Evolutionary conservation across 1,140 invertebrate species (phyloP).

Genomic region (Cydia pomonella): DNA sequence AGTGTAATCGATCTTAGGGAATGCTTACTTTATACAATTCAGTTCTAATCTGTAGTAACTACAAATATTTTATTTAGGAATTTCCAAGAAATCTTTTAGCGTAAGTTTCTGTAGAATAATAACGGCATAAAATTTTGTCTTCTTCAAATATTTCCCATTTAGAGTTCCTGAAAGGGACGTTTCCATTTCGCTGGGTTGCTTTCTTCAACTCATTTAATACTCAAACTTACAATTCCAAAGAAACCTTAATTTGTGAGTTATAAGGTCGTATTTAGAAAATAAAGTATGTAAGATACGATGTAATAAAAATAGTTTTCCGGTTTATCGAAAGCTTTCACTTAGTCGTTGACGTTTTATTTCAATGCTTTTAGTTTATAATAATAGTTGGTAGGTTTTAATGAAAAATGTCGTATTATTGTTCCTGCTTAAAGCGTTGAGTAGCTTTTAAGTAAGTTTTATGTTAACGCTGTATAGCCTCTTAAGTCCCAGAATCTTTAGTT

Average conservation of each 20-base stretch:
- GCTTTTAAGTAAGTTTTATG: neutral
- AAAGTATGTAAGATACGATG: neutral
- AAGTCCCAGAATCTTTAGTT: too few species aligned
- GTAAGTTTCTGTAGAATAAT: neutral
- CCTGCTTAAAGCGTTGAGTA: neutral
- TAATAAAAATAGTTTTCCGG: neutral
- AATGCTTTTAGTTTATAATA: constrained; percentile 9
- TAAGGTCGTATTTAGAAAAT: neutral
- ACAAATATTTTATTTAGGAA: neutral
- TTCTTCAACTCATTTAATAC: neutral
- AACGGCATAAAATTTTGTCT: neutral
- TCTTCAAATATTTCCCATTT: constrained; percentile 5
- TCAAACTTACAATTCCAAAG: neutral
- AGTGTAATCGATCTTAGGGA: too few species aligned
- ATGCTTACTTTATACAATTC: too few species aligned
- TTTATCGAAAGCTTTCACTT: constrained; percentile 13
- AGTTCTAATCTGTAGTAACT: neutral
- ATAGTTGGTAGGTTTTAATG: neutral
- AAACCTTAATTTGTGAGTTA: neutral
- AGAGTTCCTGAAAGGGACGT: constrained; percentile 7
- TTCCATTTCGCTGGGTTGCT: neutral
- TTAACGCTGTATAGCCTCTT: too few species aligned
- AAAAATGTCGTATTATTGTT: neutral
- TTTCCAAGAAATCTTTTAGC: neutral
- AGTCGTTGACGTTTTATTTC: neutral